Evolutionary conservation across 2,888 invertebrate species (phyloP).

Genomic region (Drosophila histrio): DNA sequence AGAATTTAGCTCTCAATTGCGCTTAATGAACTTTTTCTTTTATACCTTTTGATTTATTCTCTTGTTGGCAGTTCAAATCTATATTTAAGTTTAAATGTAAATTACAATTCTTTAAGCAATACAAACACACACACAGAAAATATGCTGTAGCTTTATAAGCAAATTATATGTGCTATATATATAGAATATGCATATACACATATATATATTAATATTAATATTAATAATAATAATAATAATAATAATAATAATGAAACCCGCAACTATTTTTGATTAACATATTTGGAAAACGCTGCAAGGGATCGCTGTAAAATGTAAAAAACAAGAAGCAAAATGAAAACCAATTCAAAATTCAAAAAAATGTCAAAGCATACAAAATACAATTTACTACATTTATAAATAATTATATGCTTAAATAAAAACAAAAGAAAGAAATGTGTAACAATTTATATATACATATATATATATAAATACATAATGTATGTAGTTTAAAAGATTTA

Average conservation of each 20-base stretch:
- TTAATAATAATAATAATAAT: conserved; percentile 14
- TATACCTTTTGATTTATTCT: conserved; percentile 31
- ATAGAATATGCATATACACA: conserved; percentile 23
- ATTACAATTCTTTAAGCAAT: conserved; percentile 46
- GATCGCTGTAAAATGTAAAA: conserved; percentile 47
- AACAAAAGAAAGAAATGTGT: conserved; percentile 36
- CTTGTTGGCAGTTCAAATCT: conserved; percentile 65
- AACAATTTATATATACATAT: conserved; percentile 25
- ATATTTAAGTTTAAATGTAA: conserved; percentile 43
- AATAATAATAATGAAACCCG: conserved; percentile 22
- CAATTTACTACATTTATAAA: conserved; percentile 59
- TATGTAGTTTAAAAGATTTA: conserved; percentile 52
- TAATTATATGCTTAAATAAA: conserved; percentile 38
- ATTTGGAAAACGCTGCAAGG: conserved; percentile 66
- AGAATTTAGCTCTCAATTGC: conserved; percentile 21
- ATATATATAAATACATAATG: conserved; percentile 24
- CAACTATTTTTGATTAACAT: conserved; percentile 72
- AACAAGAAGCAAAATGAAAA: conserved; percentile 10
- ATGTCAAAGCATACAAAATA: conserved; percentile 56
- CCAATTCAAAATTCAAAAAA: conserved; percentile 57
- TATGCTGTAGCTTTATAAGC: conserved; percentile 68
- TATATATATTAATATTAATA: conserved; percentile 9
- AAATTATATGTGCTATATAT: conserved; percentile 61
- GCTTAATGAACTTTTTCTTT: conserved; percentile 25
- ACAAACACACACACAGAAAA: conserved; percentile 31